Evolutionary conservation across 1,140 invertebrate genomes (phyloP).

Genomic region (Hylyphantes graminicola): DNA sequence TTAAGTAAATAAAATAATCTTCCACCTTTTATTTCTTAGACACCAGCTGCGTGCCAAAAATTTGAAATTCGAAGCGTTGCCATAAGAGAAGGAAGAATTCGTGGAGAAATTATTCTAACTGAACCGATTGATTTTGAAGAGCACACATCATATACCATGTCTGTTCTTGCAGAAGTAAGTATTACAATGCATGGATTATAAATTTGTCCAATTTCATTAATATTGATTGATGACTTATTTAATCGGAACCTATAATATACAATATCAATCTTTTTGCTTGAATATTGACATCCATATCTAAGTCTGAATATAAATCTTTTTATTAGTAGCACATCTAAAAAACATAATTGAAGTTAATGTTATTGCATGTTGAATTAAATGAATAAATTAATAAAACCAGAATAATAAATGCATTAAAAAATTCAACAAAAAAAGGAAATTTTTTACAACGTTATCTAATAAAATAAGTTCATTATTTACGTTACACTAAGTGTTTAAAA

Average conservation of each 20-base stretch:
- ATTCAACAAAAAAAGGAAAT: no score
- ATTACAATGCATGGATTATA: background rate
- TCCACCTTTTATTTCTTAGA: conserved; percentile 61
- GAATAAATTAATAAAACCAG: no score
- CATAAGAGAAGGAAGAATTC: conserved; percentile 77
- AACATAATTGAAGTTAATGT: no score
- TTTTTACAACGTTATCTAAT: no score
- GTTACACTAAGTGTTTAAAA: no score
- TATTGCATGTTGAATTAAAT: no score
- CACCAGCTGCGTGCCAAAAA: conserved; percentile 64
- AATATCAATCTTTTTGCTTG: no score
- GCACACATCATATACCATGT: conserved; percentile 78
- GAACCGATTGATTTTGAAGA: conserved; percentile 80
- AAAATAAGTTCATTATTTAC: no score
- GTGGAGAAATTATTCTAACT: conserved; percentile 75
- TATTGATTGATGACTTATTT: background rate
- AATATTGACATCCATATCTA: no score
- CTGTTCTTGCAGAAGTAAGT: conserved; percentile 60
- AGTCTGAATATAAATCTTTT: conserved; percentile 2
- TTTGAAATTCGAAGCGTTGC: conserved; percentile 66
- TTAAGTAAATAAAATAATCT: background rate
- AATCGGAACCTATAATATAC: no score
- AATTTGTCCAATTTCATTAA: background rate
- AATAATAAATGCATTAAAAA: no score
- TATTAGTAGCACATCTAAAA: no score